Conservation (phyloP, 2,888 invertebrate species). For the Artemia sp. region DNA sequence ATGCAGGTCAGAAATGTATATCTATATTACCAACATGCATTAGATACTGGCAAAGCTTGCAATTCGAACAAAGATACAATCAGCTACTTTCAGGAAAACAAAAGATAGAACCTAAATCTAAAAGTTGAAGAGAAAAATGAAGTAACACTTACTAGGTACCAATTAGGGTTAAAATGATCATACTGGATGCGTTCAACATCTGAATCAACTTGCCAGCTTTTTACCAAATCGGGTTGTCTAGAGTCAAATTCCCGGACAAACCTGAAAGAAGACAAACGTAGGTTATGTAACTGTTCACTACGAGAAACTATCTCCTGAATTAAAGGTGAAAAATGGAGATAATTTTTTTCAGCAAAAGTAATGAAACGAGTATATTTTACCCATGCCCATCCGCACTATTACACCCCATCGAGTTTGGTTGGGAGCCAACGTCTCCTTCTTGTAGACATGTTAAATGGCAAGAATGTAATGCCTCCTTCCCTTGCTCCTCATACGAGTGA, state of each 20-base stretch:
- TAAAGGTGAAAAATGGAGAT: not conserved
- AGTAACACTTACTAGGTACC: conserved; percentile 47
- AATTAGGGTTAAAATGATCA: conserved; percentile 59
- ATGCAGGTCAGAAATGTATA: no score
- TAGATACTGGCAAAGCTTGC: no score
- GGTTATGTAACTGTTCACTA: not conserved
- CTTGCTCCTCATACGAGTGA: no score
- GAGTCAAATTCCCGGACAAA: conserved; percentile 64
- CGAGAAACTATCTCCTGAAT: not conserved
- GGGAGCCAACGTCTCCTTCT: no score
- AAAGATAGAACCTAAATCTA: not conserved
- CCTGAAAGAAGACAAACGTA: conserved; percentile 33
- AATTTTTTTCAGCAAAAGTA: not conserved
- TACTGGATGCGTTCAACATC: conserved; percentile 76
- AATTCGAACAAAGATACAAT: not conserved
- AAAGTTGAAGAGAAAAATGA: not conserved
- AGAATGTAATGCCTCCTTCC: no score
- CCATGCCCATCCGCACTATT: no score
- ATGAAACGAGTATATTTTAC: not conserved
- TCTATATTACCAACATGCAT: no score
- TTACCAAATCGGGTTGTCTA: conserved; percentile 41
- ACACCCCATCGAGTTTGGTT: no score
- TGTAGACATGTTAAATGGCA: no score
- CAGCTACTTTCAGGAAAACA: conserved; percentile 5
- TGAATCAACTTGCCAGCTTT: conserved; percentile 52